Evolutionary conservation across 2,797 vertebrate species (phyloP).

Genomic region (Semaprochilodus insignis): DNA sequence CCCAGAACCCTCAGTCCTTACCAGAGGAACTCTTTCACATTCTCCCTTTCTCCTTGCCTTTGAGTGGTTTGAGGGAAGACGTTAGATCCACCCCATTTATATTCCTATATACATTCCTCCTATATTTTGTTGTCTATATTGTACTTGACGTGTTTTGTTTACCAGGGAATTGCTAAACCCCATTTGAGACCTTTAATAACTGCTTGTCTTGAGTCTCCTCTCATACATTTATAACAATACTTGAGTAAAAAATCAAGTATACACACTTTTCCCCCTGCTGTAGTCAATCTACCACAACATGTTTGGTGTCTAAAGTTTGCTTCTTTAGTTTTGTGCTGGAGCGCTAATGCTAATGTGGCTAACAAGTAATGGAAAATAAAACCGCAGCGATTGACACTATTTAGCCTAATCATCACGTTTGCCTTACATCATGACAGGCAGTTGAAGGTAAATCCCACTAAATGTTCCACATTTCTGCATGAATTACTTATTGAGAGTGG

Average conservation of each 20-base stretch:
- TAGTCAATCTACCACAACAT: not conserved
- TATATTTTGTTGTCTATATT: not conserved
- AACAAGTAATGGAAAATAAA: too few relatives aligned
- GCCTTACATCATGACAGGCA: too few relatives aligned
- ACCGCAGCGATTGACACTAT: not conserved
- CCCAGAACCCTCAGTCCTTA: not conserved
- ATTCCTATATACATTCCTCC: not conserved
- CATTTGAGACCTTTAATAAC: not conserved
- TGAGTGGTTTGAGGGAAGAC: not conserved
- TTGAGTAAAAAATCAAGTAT: not conserved
- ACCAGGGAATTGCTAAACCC: not conserved
- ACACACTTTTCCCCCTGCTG: too few relatives aligned
- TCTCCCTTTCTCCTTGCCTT: not conserved
- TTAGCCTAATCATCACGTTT: too few relatives aligned
- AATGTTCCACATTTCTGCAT: too few relatives aligned
- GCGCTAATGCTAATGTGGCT: too few relatives aligned
- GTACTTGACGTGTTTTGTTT: not conserved
- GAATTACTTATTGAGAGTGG: too few relatives aligned
- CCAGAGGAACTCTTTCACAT: not conserved
- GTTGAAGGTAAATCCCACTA: too few relatives aligned
- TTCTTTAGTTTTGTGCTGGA: not conserved
- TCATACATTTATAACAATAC: not conserved
- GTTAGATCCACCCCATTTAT: not conserved
- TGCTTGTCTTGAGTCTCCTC: not conserved
- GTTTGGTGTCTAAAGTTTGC: not conserved